A percentile compares a stretch with the other conserved stretches of the same genome.
phyloP scores from a whole-genome alignment of 35 echinoderm and acorn worm species.

The Ptychodera flava region DNA sequence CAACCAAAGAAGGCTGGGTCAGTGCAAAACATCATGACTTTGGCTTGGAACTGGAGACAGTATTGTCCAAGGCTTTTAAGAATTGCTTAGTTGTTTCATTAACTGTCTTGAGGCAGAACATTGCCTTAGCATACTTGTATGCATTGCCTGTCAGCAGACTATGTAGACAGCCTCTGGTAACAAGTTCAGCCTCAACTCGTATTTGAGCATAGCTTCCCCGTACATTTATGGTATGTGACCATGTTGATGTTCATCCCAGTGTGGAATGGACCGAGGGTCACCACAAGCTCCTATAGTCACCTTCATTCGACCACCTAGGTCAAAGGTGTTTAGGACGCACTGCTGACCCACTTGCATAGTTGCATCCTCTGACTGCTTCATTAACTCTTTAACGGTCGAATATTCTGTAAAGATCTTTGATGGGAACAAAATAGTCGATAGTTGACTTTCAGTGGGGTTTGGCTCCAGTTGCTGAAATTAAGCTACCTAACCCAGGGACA shows the following conservation, averaged over 20 bases:
- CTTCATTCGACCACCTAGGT: background rate
- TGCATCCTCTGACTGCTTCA: slow-evolving; percentile 6
- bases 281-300: slow-evolving; percentile 5
- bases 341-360: background rate
- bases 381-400: background rate
- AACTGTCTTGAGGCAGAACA: slow-evolving; percentile 55
- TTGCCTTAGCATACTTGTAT: slow-evolving; percentile 36
- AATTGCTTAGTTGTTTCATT: slow-evolving; percentile 43
- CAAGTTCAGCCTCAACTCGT: slow-evolving; percentile 24
- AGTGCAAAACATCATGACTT: slow-evolving; percentile 55
- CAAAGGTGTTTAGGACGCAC: background rate
- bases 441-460: too few relatives aligned
- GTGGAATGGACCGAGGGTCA: slow-evolving; percentile 16
- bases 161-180: slow-evolving; percentile 40
- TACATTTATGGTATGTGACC: slow-evolving; percentile 47
- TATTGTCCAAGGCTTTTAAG: slow-evolving; percentile 30
- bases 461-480: slow-evolving; percentile 19
- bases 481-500: slow-evolving; percentile 6
- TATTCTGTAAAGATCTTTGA: slow-evolving; percentile 2
- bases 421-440: slow-evolving; percentile 11
- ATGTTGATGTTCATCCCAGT: slow-evolving; percentile 30
- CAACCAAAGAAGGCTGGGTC: slow-evolving; percentile 41
- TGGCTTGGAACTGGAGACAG: slow-evolving; percentile 57
- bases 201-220: slow-evolving; percentile 43
- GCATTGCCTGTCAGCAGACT: slow-evolving; percentile 42